A percentile compares a stretch with the other conserved stretches of the same genome.
phyloP scores from a whole-genome alignment of 2,797 vertebrate genomes.

The Cyclopterus lumpus region DNA sequence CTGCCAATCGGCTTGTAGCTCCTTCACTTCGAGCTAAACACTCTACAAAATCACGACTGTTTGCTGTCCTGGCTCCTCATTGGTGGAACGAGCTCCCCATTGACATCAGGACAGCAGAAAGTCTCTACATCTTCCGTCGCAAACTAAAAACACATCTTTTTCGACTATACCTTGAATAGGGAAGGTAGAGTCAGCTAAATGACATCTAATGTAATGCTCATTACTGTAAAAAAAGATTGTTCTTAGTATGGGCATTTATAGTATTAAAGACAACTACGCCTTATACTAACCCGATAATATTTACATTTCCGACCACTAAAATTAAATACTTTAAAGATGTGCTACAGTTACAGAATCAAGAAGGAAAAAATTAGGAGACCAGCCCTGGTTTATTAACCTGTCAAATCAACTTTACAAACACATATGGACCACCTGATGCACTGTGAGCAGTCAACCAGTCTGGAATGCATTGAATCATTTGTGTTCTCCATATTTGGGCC shows the following conservation, averaged over 20 bases:
- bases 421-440: background rate
- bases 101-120: too few species aligned
- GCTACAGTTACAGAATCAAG: background rate
- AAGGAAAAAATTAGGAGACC: constrained; percentile 2
- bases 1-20: too few species aligned
- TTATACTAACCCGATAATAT: background rate
- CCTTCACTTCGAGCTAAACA: too few species aligned
- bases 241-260: background rate
- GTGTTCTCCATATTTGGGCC: background rate
- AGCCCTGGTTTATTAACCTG: constrained; percentile 10
- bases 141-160: too few species aligned
- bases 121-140: too few species aligned
- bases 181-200: too few species aligned
- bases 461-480: constrained; percentile 6
- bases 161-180: too few species aligned
- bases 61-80: too few species aligned
- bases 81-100: too few species aligned
- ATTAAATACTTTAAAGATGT: background rate
- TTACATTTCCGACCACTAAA: background rate
- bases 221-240: background rate
- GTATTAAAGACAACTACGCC: background rate
- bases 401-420: constrained; percentile 9
- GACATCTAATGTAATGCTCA: too few species aligned
- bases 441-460: constrained; percentile 6
- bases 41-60: too few species aligned